phyloP scores from a whole-genome alignment of 1,140 invertebrate genomes.

The Maconellicoccus hirsutus region DNA sequence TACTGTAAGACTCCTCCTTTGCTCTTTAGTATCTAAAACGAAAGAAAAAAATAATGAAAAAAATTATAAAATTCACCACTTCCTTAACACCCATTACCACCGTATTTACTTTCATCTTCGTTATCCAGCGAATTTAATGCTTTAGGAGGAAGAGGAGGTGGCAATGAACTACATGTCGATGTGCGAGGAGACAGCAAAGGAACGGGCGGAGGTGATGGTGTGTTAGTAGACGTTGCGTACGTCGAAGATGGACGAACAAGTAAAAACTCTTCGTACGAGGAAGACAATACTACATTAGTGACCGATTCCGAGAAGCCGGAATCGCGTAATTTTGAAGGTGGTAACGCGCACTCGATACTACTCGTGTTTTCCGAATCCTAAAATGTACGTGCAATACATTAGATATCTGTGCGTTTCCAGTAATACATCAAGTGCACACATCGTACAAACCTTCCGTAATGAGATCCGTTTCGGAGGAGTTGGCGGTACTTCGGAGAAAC shows the following conservation, averaged over 20 bases:
- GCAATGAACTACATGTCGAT: background rate
- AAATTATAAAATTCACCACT: too few relatives aligned
- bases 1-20: background rate
- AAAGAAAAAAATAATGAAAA: background rate
- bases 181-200: background rate
- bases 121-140: background rate
- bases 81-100: too few relatives aligned
- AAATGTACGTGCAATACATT: background rate
- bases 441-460: conserved; percentile 37
- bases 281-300: background rate
- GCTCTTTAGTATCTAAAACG: background rate
- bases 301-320: background rate
- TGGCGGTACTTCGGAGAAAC: conserved; percentile 39
- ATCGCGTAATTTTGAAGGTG: background rate
- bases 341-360: background rate
- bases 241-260: background rate
- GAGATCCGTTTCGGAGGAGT: conserved; percentile 45
- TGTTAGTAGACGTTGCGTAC: background rate
- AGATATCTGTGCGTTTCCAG: background rate
- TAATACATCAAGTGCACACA: background rate
- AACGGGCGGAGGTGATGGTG: background rate
- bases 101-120: conserved; percentile 1
- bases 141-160: conserved; percentile 18
- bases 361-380: background rate
- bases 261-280: conserved; percentile 7